These are phyloP conservation scores for Lepus europaeus DNA, from an alignment of 2,113 vertebrate species.

Conservation along the genomic window DNA sequence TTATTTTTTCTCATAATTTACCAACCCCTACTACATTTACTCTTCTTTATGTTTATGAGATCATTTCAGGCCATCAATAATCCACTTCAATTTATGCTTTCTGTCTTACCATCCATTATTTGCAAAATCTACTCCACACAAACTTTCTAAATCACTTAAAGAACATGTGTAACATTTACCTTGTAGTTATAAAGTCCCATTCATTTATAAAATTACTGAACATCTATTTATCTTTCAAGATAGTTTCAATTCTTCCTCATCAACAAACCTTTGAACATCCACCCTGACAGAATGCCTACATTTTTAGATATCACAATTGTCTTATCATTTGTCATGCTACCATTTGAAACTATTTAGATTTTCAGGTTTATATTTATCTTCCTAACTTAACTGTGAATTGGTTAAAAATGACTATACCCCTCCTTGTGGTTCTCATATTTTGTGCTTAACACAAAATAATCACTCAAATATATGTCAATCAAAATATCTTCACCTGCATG, in stretches of 20 bases:
- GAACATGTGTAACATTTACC: slow-evolving; percentile 23
- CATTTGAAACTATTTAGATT: slow-evolving; percentile 3
- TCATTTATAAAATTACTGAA: slow-evolving; percentile 25
- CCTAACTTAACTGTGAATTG: not conserved
- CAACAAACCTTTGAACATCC: not conserved
- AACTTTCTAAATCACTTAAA: slow-evolving; percentile 34
- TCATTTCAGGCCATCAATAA: not conserved
- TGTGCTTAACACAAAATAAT: slow-evolving; percentile 27
- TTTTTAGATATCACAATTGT: slow-evolving; percentile 22
- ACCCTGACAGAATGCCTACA: not conserved
- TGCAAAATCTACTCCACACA: slow-evolving; percentile 35
- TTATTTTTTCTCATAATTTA: slow-evolving; percentile 7
- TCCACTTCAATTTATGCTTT: not conserved
- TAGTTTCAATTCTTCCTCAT: not conserved
- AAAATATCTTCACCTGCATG: not conserved
- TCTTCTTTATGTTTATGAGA: not conserved
- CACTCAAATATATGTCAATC: slow-evolving; percentile 10
- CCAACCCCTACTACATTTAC: not conserved
- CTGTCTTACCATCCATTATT: not conserved
- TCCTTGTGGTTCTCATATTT: not conserved
- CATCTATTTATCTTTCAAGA: slow-evolving; percentile 21
- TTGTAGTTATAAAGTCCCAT: not conserved
- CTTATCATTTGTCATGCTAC: not conserved
- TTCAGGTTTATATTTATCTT: not conserved
- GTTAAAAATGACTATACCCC: not conserved